Base-by-base conservation (phyloP, 1,140 invertebrate genomes). In the Araneus ventricosus region DNA sequence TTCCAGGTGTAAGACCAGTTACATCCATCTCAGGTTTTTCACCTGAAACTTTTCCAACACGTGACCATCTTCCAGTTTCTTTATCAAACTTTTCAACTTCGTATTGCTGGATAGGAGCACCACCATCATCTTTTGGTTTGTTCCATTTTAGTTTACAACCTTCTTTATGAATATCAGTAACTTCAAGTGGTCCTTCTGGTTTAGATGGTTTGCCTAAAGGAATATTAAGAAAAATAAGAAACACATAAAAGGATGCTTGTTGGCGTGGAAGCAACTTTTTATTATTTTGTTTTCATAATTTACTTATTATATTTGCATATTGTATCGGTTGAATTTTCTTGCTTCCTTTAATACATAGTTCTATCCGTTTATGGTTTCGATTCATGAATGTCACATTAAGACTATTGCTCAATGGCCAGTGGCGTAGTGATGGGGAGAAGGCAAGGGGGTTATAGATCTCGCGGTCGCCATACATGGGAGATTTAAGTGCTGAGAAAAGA, bases 71-170 rank as follows among this genome's bases (percentile, higher is more conserved):
- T 24, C 98, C 98, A 41, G 97, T 99, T 27, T 97, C 97, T 94
- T 97, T 97, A 96, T 99, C 99, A 80, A 99, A 96, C 95, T 99
- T 99, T 95, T 99, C 99, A 14, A 99, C 97, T 90, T 99, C 97
- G 95, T 99, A 99, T 27, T 98, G 98, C 79, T 97, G 97, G 24
- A 99, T 97, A 17, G 98, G 98, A 95, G 98, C 97, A 61, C 99
- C 99, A 95, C 99, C 99, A 96, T 99, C 99, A 95, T 99, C 98
- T 95, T 98, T 98, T 22, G 99, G 98, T 59, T 94, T 94, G n/a
- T 94, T 92, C 98, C 98, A 99, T 94, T 97, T 97, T 1, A 99
- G 96, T 94, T 98, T 98, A 95, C 98, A 98, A 59, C 97, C 97
- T 93, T 97, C 97, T 85, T 98, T 98, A 39, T 97, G 98, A 1